Evolutionary conservation across 1,140 invertebrate genomes (phyloP).

Genomic region (Acromyrmex heyeri): DNA sequence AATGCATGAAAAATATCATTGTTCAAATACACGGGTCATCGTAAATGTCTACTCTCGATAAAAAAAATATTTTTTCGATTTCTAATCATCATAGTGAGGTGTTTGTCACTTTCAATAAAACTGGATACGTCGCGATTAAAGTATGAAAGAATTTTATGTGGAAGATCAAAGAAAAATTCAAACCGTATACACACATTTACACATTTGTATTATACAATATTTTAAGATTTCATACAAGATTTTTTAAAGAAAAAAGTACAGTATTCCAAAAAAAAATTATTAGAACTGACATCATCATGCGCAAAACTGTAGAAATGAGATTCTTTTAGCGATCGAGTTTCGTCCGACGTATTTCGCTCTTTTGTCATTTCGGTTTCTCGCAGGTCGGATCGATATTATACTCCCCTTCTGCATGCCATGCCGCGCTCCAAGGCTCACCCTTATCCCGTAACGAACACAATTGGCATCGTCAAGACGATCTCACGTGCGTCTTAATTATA

Average conservation of each 20-base stretch:
- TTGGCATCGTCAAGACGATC: slow-evolving; percentile 65
- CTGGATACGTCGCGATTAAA: neutral
- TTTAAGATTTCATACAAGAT: neutral
- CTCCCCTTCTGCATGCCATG: slow-evolving; percentile 16
- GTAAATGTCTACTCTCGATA: neutral
- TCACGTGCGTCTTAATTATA: slow-evolving; percentile 65
- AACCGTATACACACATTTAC: neutral
- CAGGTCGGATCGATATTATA: slow-evolving; percentile 54
- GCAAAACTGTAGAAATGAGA: neutral
- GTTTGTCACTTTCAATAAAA: slow-evolving; percentile 1
- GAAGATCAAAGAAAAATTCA: neutral
- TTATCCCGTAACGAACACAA: slow-evolving; percentile 64
- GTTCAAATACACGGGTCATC: too few relatives aligned
- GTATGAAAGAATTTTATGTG: neutral
- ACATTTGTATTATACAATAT: neutral
- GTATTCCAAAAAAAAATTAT: neutral
- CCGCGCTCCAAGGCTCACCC: slow-evolving; percentile 43
- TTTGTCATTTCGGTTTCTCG: slow-evolving; percentile 58
- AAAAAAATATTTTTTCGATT: neutral
- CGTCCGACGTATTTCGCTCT: slow-evolving; percentile 37
- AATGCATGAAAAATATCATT: neutral
- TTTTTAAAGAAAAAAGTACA: neutral
- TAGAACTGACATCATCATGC: neutral
- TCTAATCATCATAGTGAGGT: neutral
- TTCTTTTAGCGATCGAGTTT: slow-evolving; percentile 12